Percentiles rank a stretch among this genome's conserved stretches.
phyloP scores from a whole-genome alignment of 2,113 vertebrate species.

The Cromileptes altivelis region DNA sequence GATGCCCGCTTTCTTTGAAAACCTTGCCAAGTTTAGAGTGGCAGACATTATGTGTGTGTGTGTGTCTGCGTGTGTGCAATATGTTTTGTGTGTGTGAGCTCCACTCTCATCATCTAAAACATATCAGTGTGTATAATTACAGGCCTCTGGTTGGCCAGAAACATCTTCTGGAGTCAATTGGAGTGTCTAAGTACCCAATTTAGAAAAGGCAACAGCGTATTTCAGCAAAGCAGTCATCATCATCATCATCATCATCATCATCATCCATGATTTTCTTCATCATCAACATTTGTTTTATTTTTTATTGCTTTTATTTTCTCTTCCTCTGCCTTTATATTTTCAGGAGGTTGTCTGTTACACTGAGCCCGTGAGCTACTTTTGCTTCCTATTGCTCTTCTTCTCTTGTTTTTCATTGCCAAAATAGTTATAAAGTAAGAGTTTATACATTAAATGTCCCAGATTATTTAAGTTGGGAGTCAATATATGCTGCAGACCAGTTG shows the following conservation, averaged over 20 bases:
- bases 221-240: conserved; percentile 37
- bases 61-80: conserved; percentile 22
- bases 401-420: no score
- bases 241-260: conserved; percentile 15
- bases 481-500: not conserved
- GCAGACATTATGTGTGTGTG: conserved; percentile 54
- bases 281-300: conserved; percentile 4
- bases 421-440: not conserved
- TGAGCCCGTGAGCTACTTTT: not conserved
- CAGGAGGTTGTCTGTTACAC: not conserved
- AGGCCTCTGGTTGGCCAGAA: conserved; percentile 65
- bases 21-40: conserved; percentile 62
- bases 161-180: conserved; percentile 70
- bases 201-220: conserved; percentile 44
- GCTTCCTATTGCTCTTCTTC: not conserved
- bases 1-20: conserved; percentile 61
- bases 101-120: conserved; percentile 66
- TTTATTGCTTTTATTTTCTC: conserved; percentile 18
- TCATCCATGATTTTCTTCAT: conserved; percentile 12
- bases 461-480: not conserved
- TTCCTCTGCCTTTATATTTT: not conserved
- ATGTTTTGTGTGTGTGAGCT: conserved; percentile 19
- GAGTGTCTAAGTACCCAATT: conserved; percentile 59
- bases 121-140: conserved; percentile 77
- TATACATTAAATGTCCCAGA: not conserved